phyloP scores from a whole-genome alignment of 2,888 invertebrate genomes.

The Amphiduros pacificus region DNA sequence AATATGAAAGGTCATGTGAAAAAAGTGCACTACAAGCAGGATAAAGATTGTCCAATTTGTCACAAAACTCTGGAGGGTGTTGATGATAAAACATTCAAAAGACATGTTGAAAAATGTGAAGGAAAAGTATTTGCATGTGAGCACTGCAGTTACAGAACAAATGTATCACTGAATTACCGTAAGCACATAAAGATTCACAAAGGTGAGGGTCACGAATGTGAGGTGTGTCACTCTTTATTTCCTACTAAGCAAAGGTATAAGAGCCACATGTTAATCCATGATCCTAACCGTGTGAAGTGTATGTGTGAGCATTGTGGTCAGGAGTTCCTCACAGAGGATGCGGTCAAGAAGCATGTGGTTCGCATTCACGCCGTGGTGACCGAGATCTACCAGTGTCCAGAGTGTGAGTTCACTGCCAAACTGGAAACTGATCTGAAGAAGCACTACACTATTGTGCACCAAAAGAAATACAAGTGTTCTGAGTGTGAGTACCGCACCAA shows the following conservation, averaged over 20 bases:
- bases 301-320: constrained; percentile 22
- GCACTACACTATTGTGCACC: constrained; percentile 23
- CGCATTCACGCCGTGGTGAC: constrained; percentile 17
- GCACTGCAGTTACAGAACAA: constrained; percentile 23
- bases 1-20: constrained; percentile 21
- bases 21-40: constrained; percentile 23
- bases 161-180: constrained; percentile 16
- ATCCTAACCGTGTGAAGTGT: constrained; percentile 11
- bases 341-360: constrained; percentile 23
- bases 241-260: constrained; percentile 16
- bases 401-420: constrained; percentile 23
- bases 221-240: constrained; percentile 20
- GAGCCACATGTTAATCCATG: constrained; percentile 16
- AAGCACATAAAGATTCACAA: constrained; percentile 25
- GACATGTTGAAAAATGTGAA: constrained; percentile 28
- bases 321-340: constrained; percentile 20
- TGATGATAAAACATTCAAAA: constrained; percentile 21
- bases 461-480: constrained; percentile 22
- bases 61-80: constrained; percentile 1
- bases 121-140: constrained; percentile 16
- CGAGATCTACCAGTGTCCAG: constrained; percentile 7
- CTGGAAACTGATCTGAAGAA: constrained; percentile 25
- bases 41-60: constrained; percentile 21
- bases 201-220: constrained; percentile 24
- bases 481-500: constrained; percentile 24